phyloP scores from a whole-genome alignment of 2,797 vertebrate species.

The Enteromius argenteus region DNA sequence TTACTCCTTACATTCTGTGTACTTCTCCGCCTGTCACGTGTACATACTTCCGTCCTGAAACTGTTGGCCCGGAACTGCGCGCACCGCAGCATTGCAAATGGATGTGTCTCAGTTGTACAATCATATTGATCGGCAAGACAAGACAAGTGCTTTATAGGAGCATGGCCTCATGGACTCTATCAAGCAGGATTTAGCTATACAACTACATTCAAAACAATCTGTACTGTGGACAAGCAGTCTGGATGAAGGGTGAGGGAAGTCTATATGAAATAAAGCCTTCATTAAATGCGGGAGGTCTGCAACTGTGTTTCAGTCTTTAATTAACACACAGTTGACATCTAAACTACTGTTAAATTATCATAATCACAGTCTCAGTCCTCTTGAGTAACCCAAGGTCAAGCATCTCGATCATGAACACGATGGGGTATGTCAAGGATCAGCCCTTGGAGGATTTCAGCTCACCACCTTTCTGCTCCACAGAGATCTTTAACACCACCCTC shows the following conservation, averaged over 20 bases:
- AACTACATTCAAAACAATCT: constrained; percentile 1
- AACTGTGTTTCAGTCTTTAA: not conserved
- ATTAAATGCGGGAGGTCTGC: not conserved
- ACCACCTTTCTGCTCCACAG: not conserved
- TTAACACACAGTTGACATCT: not conserved
- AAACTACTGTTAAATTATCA: not conserved
- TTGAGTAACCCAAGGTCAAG: not conserved
- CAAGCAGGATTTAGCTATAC: not conserved
- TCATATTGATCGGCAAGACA: constrained; percentile 35
- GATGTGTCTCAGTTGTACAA: constrained; percentile 24
- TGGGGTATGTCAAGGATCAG: not conserved
- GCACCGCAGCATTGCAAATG: constrained; percentile 10
- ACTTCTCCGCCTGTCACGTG: not conserved
- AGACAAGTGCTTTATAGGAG: constrained; percentile 10
- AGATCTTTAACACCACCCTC: constrained; percentile 5
- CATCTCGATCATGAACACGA: not conserved
- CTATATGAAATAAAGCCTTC: not conserved
- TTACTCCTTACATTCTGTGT: not conserved
- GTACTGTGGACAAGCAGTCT: not conserved
- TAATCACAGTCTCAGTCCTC: not conserved
- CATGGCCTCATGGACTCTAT: not conserved
- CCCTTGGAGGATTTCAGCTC: not conserved
- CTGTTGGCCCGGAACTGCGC: not conserved
- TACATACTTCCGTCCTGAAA: constrained; percentile 14
- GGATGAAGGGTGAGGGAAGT: not conserved